These are phyloP conservation scores for Acheta domesticus DNA, from an alignment of 2,888 invertebrate genomes.

Conservation along the genomic window DNA sequence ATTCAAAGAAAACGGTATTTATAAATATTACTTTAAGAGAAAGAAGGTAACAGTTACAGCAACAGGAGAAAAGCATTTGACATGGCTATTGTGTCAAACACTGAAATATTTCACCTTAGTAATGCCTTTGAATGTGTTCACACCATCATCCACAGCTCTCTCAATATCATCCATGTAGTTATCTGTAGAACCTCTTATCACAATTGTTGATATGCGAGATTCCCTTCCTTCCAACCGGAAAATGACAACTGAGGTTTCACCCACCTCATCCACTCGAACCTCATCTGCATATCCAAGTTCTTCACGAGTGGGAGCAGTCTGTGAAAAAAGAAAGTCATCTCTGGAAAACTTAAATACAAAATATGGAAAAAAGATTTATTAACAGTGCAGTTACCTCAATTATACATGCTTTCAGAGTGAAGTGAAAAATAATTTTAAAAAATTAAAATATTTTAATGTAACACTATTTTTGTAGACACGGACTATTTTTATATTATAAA, in stretches of 20 bases:
- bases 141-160: conserved; percentile 96
- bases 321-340: conserved; percentile 28
- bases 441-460: too few species aligned
- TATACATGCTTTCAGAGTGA: too few species aligned
- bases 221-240: conserved; percentile 82
- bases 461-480: too few species aligned
- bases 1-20: not conserved
- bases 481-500: too few species aligned
- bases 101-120: conserved; percentile 56
- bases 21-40: not conserved
- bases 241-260: conserved; percentile 91
- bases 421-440: too few species aligned
- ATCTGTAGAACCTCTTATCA: conserved; percentile 93
- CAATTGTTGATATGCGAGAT: conserved; percentile 86
- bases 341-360: too few species aligned
- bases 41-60: too few species aligned
- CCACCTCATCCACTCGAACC: conserved; percentile 88
- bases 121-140: conserved; percentile 94
- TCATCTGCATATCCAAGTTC: conserved; percentile 89
- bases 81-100: not conserved
- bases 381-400: too few species aligned
- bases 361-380: too few species aligned
- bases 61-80: not conserved
- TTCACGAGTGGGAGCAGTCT: conserved; percentile 76
- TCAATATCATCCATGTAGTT: conserved; percentile 99